These are phyloP conservation scores for Drosophila orosa DNA, from an alignment of 1,140 invertebrate species.

Conservation along the genomic window DNA sequence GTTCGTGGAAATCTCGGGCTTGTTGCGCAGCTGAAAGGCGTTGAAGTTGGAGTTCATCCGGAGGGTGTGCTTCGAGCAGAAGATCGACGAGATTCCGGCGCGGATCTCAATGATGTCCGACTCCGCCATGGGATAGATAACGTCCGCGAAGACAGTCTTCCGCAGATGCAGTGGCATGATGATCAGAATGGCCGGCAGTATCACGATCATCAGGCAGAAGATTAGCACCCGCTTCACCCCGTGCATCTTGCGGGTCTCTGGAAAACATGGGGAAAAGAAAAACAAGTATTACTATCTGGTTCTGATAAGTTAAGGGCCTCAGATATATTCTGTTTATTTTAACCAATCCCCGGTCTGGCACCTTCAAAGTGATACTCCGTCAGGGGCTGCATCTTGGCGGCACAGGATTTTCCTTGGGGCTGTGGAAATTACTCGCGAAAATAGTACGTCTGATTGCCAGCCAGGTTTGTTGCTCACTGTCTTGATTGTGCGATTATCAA, in stretches of 20 bases:
- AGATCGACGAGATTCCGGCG: constrained; percentile 91
- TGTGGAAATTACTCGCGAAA: constrained; percentile 20
- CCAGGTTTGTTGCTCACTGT: constrained; percentile 50
- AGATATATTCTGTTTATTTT: constrained; percentile 6
- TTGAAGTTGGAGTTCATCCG: constrained; percentile 91
- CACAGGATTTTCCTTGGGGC: background rate
- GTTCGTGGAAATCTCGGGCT: constrained; percentile 88
- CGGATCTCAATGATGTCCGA: constrained; percentile 92
- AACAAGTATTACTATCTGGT: constrained; percentile 22
- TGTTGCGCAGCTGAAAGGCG: constrained; percentile 91
- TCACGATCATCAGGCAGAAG: constrained; percentile 90
- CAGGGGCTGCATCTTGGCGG: constrained; percentile 63
- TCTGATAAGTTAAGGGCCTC: constrained; percentile 31
- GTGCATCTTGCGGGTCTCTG: constrained; percentile 89
- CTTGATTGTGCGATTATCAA: constrained; percentile 73
- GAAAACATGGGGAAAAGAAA: constrained; percentile 70
- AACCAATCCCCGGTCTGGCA: constrained; percentile 15
- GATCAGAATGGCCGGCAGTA: constrained; percentile 89
- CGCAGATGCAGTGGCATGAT: constrained; percentile 90
- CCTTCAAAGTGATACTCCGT: constrained; percentile 80
- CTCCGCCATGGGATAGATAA: constrained; percentile 90
- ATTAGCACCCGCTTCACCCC: constrained; percentile 89
- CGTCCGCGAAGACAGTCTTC: constrained; percentile 89
- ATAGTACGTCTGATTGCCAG: constrained; percentile 31
- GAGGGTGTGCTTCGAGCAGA: constrained; percentile 91